Conservation (phyloP, 2,797 vertebrate genomes). For the Eulemur albifrons region DNA sequence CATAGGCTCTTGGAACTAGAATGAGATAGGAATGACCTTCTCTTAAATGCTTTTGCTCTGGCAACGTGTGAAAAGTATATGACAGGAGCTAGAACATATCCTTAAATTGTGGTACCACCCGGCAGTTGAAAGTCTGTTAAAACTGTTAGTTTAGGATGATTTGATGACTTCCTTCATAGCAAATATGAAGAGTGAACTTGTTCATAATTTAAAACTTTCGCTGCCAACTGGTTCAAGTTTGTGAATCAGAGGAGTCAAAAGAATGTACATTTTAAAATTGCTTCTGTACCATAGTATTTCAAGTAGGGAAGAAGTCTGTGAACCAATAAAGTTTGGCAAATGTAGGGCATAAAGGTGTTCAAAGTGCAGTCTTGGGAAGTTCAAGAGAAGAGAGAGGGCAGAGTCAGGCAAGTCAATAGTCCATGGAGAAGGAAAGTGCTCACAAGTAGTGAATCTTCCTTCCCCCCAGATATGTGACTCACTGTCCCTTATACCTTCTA, state of each 20-base stretch:
- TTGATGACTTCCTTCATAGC: conserved; percentile 17
- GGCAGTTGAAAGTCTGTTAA: not conserved
- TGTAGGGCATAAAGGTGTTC: not conserved
- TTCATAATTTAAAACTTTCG: not conserved
- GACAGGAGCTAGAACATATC: not conserved
- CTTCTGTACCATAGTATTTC: not conserved
- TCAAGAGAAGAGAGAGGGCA: not conserved
- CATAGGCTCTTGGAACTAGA: not conserved
- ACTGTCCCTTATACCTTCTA: not conserved
- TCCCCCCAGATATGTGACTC: not conserved
- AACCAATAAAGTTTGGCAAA: not conserved
- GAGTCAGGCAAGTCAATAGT: not conserved
- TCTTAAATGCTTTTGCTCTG: not conserved
- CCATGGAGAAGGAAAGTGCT: not conserved
- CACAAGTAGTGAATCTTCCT: not conserved
- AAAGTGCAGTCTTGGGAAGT: not conserved
- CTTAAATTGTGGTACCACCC: not conserved
- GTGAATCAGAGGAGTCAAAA: not conserved
- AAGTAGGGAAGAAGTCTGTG: not conserved
- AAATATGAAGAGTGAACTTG: not conserved
- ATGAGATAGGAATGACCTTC: not conserved
- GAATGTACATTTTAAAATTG: not conserved
- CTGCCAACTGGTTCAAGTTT: not conserved
- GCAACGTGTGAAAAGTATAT: not conserved
- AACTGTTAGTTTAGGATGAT: not conserved